Conservation (phyloP, 1,140 invertebrate genomes). For the Drusus annulatus region DNA sequence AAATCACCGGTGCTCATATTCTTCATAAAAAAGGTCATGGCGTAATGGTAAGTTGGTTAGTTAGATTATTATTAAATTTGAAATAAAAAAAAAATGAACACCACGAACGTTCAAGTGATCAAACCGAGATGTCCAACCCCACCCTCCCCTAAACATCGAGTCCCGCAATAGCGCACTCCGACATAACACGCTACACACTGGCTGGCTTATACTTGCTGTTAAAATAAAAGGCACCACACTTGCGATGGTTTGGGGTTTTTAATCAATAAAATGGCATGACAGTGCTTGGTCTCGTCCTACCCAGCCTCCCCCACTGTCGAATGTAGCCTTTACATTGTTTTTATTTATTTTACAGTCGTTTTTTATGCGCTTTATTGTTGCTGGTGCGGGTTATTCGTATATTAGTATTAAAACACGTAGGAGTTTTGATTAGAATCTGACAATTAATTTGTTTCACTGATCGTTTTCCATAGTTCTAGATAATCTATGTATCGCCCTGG, state of each 20-base stretch:
- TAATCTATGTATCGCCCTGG: too few species aligned
- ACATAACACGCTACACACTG: conserved; percentile 40
- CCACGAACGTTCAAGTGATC: conserved; percentile 3
- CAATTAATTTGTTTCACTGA: too few species aligned
- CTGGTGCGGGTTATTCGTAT: background rate
- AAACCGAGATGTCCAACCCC: background rate
- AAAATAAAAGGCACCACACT: conserved; percentile 12
- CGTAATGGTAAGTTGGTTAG: too few species aligned
- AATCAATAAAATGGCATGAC: conserved; percentile 58
- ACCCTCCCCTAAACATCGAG: conserved; percentile 2
- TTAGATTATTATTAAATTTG: too few species aligned
- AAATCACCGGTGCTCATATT: too few species aligned
- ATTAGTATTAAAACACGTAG: too few species aligned
- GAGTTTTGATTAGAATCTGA: too few species aligned
- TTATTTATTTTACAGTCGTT: conserved; percentile 8
- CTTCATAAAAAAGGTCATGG: too few species aligned
- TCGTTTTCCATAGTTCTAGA: too few species aligned
- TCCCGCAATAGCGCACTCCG: conserved; percentile 24
- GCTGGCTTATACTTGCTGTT: background rate
- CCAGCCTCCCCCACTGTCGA: conserved; percentile 4
- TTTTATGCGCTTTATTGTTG: conserved; percentile 37
- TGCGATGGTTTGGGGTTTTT: conserved; percentile 57
- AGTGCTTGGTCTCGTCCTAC: background rate
- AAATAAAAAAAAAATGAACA: too few species aligned
- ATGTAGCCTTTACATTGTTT: conserved; percentile 10